Base-by-base conservation (phyloP, 2,113 vertebrate genomes). In the Aramus guarauna region DNA sequence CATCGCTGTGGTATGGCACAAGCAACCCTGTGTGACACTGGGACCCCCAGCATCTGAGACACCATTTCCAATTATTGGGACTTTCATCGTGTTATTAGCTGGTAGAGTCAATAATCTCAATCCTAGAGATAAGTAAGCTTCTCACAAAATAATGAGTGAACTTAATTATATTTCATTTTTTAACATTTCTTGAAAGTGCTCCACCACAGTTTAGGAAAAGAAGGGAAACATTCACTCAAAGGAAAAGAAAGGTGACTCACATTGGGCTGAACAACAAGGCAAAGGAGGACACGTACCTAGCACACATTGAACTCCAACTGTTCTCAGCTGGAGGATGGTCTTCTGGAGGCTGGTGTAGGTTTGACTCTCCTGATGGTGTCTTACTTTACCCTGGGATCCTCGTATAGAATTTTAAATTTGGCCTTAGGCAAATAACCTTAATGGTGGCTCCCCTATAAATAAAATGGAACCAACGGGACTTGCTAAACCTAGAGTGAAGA, bases 251-350 rank as follows among this genome's bases (percentile, higher is more conserved):
- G 53, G n/a, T 73, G 41, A 32, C n/a, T 78, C 1, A 0, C 9
- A 10, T 5, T 43, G 60, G 48, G 41, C 39, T 64, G 82, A 60
- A 48, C 11, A 27, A 8, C 11, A 63, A 79, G 48, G 60, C 56
- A 32, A 9, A 62, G n/a, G 63, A 55, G 17, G 18, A 41, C 53
- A 9, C 0, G 0, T 37, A 59, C 59, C 26, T 39, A 78, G 53
- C n/a, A 45, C 39, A n/a, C 2, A 0, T 5, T 74, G 26, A 23
- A 21, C 18, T 68, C n/a, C 34, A 48, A 27, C 50, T 82, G 0
- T 64, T 82, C 24, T 47, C 56, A 88, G 52, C 66, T 74, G 66
- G 48, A 75, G 26, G 21, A 8, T 34, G 45, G 36, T 48, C 36
- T 27, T 56, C n/a, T 66, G 67, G 60, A 74, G 52, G 36, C 24